Evolutionary conservation across 2,113 vertebrate species (phyloP).

Genomic region (Rhinichthys klamathensis): DNA sequence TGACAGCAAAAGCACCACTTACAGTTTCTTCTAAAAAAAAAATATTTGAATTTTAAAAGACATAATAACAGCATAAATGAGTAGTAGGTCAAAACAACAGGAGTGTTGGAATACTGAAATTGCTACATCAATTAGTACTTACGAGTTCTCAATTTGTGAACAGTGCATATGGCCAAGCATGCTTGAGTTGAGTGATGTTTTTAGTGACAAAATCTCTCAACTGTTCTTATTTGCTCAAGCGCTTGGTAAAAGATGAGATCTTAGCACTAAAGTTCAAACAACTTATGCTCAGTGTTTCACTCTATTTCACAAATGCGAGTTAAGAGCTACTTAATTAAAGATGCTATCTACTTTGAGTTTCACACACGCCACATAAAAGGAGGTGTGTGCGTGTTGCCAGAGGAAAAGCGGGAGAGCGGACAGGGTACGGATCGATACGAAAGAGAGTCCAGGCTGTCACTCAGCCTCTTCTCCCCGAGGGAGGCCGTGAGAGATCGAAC

Average conservation of each 20-base stretch:
- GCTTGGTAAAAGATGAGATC: conserved; percentile 41
- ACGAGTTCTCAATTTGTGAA: background rate
- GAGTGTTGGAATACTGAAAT: background rate
- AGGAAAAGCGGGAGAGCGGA: conserved; percentile 22
- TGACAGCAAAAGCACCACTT: background rate
- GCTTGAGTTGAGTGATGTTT: conserved; percentile 12
- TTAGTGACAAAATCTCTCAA: conserved; percentile 15
- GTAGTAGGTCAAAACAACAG: background rate
- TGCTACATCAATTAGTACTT: background rate
- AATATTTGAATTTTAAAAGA: background rate
- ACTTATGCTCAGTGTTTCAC: conserved; percentile 41
- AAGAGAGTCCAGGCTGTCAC: conserved; percentile 52
- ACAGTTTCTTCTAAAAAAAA: background rate
- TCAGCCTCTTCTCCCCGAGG: conserved; percentile 46
- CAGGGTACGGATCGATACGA: conserved; percentile 49
- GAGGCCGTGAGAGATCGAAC: conserved; percentile 50
- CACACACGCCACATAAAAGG: background rate
- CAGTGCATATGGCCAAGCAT: background rate
- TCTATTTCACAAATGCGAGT: conserved; percentile 46
- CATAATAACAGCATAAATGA: background rate
- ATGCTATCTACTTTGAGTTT: conserved; percentile 47
- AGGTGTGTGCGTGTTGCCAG: conserved; percentile 21
- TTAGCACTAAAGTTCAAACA: conserved; percentile 47
- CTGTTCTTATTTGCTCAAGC: background rate
- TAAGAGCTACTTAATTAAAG: conserved; percentile 57